Base-by-base conservation (phyloP, 2,888 invertebrate species). In the Vesta saturnalis region DNA sequence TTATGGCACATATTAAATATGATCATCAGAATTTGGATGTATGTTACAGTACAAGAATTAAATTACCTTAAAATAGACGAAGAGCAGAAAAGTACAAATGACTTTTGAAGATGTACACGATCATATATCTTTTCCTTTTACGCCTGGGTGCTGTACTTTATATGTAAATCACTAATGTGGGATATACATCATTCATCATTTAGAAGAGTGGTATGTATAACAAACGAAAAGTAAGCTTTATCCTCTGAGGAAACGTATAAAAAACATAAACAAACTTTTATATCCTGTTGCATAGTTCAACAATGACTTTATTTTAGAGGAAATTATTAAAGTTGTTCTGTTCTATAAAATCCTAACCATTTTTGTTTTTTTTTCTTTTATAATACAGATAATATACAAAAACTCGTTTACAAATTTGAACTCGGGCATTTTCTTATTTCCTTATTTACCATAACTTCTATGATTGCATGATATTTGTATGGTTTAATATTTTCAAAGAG, bases 51-150 rank as follows among this genome's bases (percentile, higher is more conserved):
- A 39, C 39, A 39, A 6, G n/a, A 39, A 39, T 39, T 39, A 39
- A 39, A 39, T n/a, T n/a, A 39, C 39, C 8, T 39, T 10, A 39
- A 39, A 39, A 39, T 39, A 39, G n/a, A 39, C 2, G 39, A n/a
- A 39, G 1, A 2, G 39, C 39, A n/a, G n/a, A 39, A n/a, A n/a
- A 3, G 39, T 8, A 39, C 39, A 39, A 39, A 39, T 39, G 39
- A 39, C 39, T 39, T 39, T 39, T 39, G 39, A 39, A n/a, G 39
- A 39, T 39, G 39, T 39, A 39, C 39, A 39, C 39, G 39, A 39
- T 39, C 39, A 39, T 39, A 39, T 39, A 39, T 39, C 39, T 39
- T 39, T 39, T 8, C 30, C 39, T 8, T 39, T 39, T 39, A 39
- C 39, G n/a, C 39, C 39, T 2, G 39, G 39, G 39, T 39, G 39